phyloP scores from a whole-genome alignment of 2,888 invertebrate genomes.

The Ligdia adustata region DNA sequence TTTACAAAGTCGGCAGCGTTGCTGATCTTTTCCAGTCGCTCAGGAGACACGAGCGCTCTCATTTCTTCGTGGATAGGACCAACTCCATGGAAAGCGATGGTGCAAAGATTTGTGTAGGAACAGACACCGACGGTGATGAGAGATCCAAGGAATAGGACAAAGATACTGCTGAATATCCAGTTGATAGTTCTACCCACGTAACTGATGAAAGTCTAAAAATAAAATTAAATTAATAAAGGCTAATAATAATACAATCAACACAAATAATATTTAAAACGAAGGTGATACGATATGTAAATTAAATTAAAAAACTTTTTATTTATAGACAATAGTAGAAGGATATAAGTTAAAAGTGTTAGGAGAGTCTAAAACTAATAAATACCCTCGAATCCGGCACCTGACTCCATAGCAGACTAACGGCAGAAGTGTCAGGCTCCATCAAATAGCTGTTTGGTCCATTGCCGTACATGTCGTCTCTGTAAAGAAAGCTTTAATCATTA shows the following conservation, averaged over 20 bases:
- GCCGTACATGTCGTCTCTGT: conserved; percentile 68
- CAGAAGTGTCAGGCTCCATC: conserved; percentile 67
- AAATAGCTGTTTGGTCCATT: conserved; percentile 49
- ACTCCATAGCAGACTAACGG: conserved; percentile 68
- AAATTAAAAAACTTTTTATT: neutral
- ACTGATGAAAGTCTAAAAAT: conserved; percentile 64
- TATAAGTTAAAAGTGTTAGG: too few species aligned
- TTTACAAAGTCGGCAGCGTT: conserved; percentile 84
- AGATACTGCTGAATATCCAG: conserved; percentile 68
- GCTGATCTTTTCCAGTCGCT: conserved; percentile 84
- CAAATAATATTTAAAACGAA: too few species aligned
- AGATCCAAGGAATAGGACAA: conserved; percentile 80
- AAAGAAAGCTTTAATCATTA: too few species aligned
- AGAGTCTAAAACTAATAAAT: too few species aligned
- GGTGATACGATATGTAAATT: too few species aligned
- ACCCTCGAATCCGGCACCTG: conserved; percentile 75
- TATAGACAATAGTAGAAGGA: neutral
- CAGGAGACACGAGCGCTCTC: conserved; percentile 83
- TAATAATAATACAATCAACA: too few species aligned
- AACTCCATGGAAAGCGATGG: conserved; percentile 84
- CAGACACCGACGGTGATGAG: conserved; percentile 78
- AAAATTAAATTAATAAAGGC: neutral
- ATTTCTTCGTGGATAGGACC: conserved; percentile 84
- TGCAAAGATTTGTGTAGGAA: conserved; percentile 85
- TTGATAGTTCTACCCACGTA: conserved; percentile 63